These are phyloP conservation scores for Idaea dimidiata DNA, from an alignment of 2,888 invertebrate species.

Conservation along the genomic window DNA sequence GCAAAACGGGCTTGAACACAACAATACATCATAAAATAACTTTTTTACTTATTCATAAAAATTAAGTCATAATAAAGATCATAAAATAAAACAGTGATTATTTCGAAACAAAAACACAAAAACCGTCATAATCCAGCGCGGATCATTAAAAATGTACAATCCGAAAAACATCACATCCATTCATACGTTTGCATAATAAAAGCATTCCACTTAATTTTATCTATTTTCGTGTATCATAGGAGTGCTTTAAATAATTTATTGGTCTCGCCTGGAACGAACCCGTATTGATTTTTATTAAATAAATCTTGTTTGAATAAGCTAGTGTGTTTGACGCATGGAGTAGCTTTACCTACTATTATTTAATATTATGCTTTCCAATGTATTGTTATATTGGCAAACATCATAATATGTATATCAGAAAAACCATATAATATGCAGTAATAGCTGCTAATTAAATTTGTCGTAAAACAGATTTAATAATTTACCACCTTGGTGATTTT, in stretches of 20 bases:
- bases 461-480: no score
- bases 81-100: no score
- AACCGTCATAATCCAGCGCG: not conserved
- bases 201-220: not conserved
- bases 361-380: no score
- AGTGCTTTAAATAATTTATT: not conserved
- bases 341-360: not conserved
- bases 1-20: no score
- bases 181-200: conserved; percentile 1
- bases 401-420: no score
- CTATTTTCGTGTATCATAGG: not conserved
- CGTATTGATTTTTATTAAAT: not conserved
- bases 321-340: not conserved
- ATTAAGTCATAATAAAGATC: no score
- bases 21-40: no score
- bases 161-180: not conserved
- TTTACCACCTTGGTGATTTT: no score
- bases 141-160: not conserved
- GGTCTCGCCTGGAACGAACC: not conserved
- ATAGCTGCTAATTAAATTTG: no score
- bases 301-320: not conserved
- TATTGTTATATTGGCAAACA: no score
- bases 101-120: not conserved
- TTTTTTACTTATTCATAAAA: no score
- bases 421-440: no score